Percentiles rank a stretch among this genome's conserved stretches.
phyloP scores from a whole-genome alignment of 2,113 vertebrate species.

The Prochilodus magdalenae region DNA sequence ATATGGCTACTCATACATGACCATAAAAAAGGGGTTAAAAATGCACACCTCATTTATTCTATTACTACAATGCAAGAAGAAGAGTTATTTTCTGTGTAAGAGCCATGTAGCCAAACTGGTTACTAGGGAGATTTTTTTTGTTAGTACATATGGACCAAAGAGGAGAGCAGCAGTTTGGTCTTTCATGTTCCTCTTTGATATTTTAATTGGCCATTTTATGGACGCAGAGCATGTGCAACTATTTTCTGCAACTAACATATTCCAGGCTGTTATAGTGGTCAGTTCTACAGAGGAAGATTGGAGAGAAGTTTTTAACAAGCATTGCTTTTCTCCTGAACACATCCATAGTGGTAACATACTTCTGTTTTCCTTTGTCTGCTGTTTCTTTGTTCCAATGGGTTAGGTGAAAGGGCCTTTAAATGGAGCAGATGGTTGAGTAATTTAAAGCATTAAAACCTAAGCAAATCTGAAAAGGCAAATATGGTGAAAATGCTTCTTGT shows the following conservation, averaged over 20 bases:
- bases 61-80: constrained; percentile 6
- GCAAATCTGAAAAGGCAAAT: constrained; percentile 58
- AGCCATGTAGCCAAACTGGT: constrained; percentile 19
- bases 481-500: constrained; percentile 50
- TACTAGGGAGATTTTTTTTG: constrained; percentile 14
- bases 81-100: not conserved
- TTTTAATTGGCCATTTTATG: constrained; percentile 42
- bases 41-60: constrained; percentile 7
- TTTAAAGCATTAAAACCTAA: constrained; percentile 66
- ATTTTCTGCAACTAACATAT: constrained; percentile 20
- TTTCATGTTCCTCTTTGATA: constrained; percentile 48
- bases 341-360: not conserved
- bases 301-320: not conserved
- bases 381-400: constrained; percentile 22
- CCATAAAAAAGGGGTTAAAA: constrained; percentile 21
- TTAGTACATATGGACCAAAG: constrained; percentile 11
- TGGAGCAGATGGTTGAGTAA: constrained; percentile 59
- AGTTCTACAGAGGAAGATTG: not conserved
- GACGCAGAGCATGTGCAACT: constrained; percentile 17
- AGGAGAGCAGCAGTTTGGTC: not conserved
- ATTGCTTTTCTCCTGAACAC: not conserved
- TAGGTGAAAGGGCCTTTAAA: constrained; percentile 37
- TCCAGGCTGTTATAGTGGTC: not conserved
- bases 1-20: constrained; percentile 1
- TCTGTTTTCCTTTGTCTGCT: constrained; percentile 27